Evolutionary conservation across 2,113 vertebrate genomes (phyloP).

Genomic region (Oreochromis spilurus): DNA sequence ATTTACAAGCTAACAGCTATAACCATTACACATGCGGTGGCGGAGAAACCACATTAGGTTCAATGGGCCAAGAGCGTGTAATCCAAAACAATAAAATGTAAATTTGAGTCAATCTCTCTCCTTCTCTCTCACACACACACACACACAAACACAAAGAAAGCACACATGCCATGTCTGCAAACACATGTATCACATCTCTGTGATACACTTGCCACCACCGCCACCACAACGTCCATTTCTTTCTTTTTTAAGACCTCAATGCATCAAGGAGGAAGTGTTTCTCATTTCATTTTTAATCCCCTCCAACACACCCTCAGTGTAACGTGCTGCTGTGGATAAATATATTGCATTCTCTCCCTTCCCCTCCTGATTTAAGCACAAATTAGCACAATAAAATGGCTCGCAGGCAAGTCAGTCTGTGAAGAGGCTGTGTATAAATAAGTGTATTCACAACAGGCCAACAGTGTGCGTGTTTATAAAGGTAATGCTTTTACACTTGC

Average conservation of each 20-base stretch:
- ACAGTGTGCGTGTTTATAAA: neutral
- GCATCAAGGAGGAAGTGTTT: constrained; percentile 47
- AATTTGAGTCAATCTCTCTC: constrained; percentile 33
- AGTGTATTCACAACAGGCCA: neutral
- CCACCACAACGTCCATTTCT: neutral
- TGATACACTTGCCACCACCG: constrained; percentile 23
- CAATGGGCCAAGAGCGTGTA: constrained; percentile 52
- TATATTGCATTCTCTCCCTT: constrained; percentile 22
- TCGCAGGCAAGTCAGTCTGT: neutral
- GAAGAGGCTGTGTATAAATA: neutral
- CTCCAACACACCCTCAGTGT: neutral
- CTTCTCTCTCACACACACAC: neutral
- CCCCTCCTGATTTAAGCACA: neutral
- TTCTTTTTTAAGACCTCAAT: constrained; percentile 53
- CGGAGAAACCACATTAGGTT: constrained; percentile 46
- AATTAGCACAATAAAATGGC: constrained; percentile 49
- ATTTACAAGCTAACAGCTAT: constrained; percentile 64
- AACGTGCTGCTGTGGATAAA: constrained; percentile 44
- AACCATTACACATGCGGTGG: constrained; percentile 45
- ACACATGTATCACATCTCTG: constrained; percentile 42
- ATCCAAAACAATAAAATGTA: constrained; percentile 59
- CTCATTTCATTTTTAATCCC: constrained; percentile 68
- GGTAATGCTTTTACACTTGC: neutral
- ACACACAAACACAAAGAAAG: neutral
- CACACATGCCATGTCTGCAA: constrained; percentile 36